Base-by-base conservation (phyloP, 2,888 invertebrate species). In the Syritta pipiens region DNA sequence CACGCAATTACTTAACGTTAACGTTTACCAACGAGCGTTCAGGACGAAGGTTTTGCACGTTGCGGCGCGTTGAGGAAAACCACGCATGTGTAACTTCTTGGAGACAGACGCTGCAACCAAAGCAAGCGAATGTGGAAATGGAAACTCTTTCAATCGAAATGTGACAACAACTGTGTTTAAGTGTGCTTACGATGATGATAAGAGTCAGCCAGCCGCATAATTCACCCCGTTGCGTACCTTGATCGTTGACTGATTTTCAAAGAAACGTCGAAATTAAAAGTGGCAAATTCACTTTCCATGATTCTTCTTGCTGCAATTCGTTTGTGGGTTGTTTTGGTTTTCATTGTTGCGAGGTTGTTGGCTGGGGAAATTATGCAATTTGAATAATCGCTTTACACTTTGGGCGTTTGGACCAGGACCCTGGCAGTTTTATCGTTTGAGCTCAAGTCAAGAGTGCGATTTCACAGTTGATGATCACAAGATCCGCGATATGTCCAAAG, bases 231-330 rank as follows among this genome's bases (percentile, higher is more conserved):
- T 79, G 79, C 67, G 67, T 60, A 59, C 55, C 30, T 30, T 77
- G 59, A 51, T 63, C 59, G 71, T 40, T 24, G 49, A 30, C 28
- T 67, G 60, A 62, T 55, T 71, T 30, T 46, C 82, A 82, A 65
- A 17, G 37, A 37, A 7, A 17, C 46, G 51, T 65, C 17, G 71
- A 81, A 77, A 77, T 72, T 62, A 71, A 71, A 77, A 81, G 81
- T 81, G 81, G 65, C 49, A 74, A 74, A 74, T 57, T 79, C 55
- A 74, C 79, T 81, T 81, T 81, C 72, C 51, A 68, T 60, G 46
- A 28, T 67, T 48, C 22, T 53, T 37, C n/a, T 40, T 35, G 30
- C 12, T 28, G 40, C 22, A 35, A 53, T 67, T 62, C 6, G 19
- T 22, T 67, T 48, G 48, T 22, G 7, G 51, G 51, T 51, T 40